Conservation (phyloP, 2,888 invertebrate species). For the Tanytarsus gracilentus region DNA sequence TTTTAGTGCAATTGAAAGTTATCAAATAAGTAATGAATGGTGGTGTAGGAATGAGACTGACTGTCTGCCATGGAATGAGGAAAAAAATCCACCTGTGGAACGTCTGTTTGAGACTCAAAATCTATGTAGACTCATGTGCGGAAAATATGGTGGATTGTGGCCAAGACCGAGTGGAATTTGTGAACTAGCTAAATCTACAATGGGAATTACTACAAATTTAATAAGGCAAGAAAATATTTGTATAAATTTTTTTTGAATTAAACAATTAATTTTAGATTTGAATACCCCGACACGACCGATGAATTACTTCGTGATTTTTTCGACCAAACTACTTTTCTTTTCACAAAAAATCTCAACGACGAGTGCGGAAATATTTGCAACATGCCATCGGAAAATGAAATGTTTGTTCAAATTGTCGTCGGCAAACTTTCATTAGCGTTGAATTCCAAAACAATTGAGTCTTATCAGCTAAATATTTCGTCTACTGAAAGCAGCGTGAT, state of each 20-base stretch:
- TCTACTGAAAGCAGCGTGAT: constrained; percentile 36
- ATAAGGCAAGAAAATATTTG: constrained; percentile 44
- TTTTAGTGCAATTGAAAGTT: background rate
- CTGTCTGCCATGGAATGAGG: constrained; percentile 9
- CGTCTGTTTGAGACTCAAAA: constrained; percentile 45
- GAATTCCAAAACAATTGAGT: constrained; percentile 60
- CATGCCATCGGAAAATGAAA: constrained; percentile 44
- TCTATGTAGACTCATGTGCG: constrained; percentile 59
- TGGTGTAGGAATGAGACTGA: background rate
- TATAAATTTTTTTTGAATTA: too few relatives aligned
- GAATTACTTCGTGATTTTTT: background rate
- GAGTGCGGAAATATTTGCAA: constrained; percentile 51
- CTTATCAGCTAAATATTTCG: constrained; percentile 53
- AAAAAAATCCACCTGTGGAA: background rate
- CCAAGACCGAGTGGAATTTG: constrained; percentile 54
- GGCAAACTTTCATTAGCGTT: constrained; percentile 46
- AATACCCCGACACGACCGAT: background rate
- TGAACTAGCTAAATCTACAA: constrained; percentile 40
- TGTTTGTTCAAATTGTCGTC: constrained; percentile 51
- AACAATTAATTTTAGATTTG: too few relatives aligned
- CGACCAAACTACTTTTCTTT: constrained; percentile 11
- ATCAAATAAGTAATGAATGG: background rate
- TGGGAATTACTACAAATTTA: constrained; percentile 51
- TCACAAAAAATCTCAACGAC: constrained; percentile 45
- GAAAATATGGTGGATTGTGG: constrained; percentile 59